Evolutionary conservation across 1,140 invertebrate genomes (phyloP).

Genomic region (Palaemon carinicauda): DNA sequence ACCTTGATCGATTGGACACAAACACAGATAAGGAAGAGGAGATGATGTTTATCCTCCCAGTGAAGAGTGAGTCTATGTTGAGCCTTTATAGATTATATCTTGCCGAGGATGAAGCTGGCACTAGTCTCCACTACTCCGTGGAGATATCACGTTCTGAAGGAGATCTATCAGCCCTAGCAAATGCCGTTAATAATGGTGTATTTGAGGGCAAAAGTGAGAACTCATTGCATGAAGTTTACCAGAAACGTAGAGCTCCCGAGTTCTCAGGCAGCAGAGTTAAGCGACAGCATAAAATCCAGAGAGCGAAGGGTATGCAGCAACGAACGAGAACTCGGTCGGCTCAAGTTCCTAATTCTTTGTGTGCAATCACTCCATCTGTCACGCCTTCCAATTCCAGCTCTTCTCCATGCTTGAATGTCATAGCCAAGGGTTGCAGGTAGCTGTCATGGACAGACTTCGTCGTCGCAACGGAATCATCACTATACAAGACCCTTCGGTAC

Average conservation of each 20-base stretch:
- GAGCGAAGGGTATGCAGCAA: slow-evolving; percentile 55
- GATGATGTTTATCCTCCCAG: slow-evolving; percentile 60
- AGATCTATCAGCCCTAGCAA: slow-evolving; percentile 37
- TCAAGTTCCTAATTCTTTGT: neutral
- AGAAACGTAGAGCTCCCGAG: slow-evolving; percentile 47
- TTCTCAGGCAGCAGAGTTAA: slow-evolving; percentile 47
- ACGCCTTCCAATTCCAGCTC: neutral
- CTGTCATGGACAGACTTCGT: slow-evolving; percentile 50
- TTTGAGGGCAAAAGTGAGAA: slow-evolving; percentile 28
- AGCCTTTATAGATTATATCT: slow-evolving; percentile 60
- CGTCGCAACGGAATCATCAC: slow-evolving; percentile 59
- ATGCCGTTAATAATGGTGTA: neutral
- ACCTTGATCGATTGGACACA: slow-evolving; percentile 65
- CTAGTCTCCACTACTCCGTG: slow-evolving; percentile 58
- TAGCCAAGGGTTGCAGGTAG: slow-evolving; percentile 40
- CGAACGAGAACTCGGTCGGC: neutral
- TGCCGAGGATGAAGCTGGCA: slow-evolving; percentile 51
- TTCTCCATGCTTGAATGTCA: neutral
- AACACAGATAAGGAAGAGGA: slow-evolving; percentile 54
- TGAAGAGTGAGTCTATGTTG: slow-evolving; percentile 62
- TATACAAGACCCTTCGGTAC: slow-evolving; percentile 55
- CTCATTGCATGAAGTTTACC: slow-evolving; percentile 57
- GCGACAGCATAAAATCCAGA: slow-evolving; percentile 58
- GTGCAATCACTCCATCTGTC: neutral
- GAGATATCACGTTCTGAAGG: slow-evolving; percentile 58